Base-by-base conservation (phyloP, 2,113 vertebrate genomes). In the Rhegmatorhina hoffmannsi region DNA sequence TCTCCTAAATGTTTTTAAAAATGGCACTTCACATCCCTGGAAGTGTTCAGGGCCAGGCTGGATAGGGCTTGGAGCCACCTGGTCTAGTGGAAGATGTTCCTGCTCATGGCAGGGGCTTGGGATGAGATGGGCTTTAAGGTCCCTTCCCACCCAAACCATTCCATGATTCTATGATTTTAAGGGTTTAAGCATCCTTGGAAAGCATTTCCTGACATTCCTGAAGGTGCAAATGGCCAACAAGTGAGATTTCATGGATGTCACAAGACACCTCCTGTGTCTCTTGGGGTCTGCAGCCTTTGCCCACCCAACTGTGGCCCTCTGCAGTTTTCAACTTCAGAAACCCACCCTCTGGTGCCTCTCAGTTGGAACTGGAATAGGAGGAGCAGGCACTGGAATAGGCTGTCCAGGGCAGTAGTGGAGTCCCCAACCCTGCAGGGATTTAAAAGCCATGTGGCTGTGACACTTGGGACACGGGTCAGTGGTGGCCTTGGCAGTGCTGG, bases 261-360 rank as follows among this genome's bases (percentile, higher is more conserved):
- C 0, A 0, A 78, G 70, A 5, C 17, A 26, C 14, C 68, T 70
- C 88, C 55, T 29, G 56, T 50, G 2, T 18, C 50, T 18, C 33
- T 0, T 3, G 2, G 25, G n/a, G 0, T 19, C 34, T 44, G 64
- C 52, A 33, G 49, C 38, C 21, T 64, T 29, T 36, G 13, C 66
- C 55, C 53, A 29, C 9, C 49, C 91, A 50, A 0, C 24, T 3
- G 8, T 2, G 11, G 1, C 9, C n/a, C 43, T n/a, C 36, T 1
- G 13, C 1, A 4, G 1, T 36, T 47, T 33, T 8, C 58, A 64
- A 59, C 49, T 55, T 2, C 4, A 13, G 43, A 52, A 13, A 26
- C 26, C 33, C 28, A 4, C 28, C 43, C 44, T 46, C 46, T 52
- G 31, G 40, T 7, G 2, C 6, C 1, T 0, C 43, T 18, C 25